A percentile compares a stretch with the other conserved stretches of the same genome.
Evolutionary conservation across 2,113 vertebrate species (phyloP).

Genomic region (Stegostoma tigrinum): DNA sequence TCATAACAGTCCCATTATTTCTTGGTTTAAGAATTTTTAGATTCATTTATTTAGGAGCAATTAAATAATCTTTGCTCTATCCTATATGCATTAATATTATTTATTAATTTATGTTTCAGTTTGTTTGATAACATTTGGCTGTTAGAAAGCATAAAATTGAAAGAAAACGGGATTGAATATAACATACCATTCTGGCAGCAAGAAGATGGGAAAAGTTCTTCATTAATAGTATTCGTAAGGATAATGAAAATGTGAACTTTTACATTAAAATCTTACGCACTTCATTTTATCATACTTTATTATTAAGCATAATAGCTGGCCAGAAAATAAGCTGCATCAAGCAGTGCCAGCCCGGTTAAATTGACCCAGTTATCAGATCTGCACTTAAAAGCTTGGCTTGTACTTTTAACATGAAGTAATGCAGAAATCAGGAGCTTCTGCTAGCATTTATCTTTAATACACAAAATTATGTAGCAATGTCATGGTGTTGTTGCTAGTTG

Average conservation of each 20-base stretch:
- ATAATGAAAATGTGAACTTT: not conserved
- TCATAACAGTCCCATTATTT: not conserved
- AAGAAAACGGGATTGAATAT: not conserved
- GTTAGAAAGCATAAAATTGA: not conserved
- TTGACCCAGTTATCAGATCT: constrained; percentile 18
- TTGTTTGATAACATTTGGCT: not conserved
- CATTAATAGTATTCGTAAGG: not conserved
- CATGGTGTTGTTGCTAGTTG: not conserved
- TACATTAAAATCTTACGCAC: not conserved
- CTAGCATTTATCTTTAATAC: not conserved
- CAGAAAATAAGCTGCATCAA: not conserved
- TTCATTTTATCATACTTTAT: not conserved
- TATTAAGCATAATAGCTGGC: not conserved
- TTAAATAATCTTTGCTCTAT: not conserved
- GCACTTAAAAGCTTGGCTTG: not conserved
- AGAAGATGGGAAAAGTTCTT: not conserved
- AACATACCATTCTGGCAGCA: not conserved
- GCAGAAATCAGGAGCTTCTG: not conserved
- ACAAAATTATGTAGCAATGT: not conserved
- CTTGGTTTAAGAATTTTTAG: not conserved
- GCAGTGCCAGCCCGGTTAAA: not conserved
- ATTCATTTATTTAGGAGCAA: not conserved
- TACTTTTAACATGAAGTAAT: constrained; percentile 7
- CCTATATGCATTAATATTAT: not conserved
- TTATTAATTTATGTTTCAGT: not conserved